These are phyloP conservation scores for Spialia ferax DNA, from an alignment of 2,888 invertebrate species.

Conservation along the genomic window DNA sequence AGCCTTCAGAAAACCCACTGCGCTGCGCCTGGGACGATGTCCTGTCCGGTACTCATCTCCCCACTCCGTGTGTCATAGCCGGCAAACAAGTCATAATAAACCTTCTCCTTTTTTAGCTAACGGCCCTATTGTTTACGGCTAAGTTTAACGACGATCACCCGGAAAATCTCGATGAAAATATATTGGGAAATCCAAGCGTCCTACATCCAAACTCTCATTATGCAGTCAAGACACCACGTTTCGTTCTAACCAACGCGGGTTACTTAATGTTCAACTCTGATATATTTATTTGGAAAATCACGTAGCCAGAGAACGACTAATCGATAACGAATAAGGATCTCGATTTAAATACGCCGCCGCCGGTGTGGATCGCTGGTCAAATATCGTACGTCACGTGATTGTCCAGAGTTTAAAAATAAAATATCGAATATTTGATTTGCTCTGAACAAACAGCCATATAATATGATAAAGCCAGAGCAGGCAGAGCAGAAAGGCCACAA, in stretches of 20 bases:
- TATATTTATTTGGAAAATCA: slow-evolving; percentile 13
- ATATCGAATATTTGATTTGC: not conserved
- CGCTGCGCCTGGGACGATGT: slow-evolving; percentile 68
- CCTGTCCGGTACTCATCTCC: slow-evolving; percentile 73
- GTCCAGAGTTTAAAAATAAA: slow-evolving; percentile 10
- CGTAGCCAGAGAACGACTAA: not conserved
- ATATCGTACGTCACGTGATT: slow-evolving; percentile 17
- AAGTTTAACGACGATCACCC: slow-evolving; percentile 53
- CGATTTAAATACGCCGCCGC: slow-evolving; percentile 5
- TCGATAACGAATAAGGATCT: slow-evolving; percentile 12
- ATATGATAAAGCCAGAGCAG: not conserved
- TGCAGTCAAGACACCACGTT: slow-evolving; percentile 44
- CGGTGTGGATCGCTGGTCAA: slow-evolving; percentile 7
- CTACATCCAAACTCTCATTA: slow-evolving; percentile 45
- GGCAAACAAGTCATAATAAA: slow-evolving; percentile 48
- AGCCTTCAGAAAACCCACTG: slow-evolving; percentile 87
- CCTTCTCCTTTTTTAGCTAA: slow-evolving; percentile 71
- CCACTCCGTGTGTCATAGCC: slow-evolving; percentile 61
- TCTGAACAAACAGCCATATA: not conserved
- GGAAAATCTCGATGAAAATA: slow-evolving; percentile 59
- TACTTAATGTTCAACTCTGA: slow-evolving; percentile 30
- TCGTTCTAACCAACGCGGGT: slow-evolving; percentile 44
- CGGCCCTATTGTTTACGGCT: slow-evolving; percentile 65
- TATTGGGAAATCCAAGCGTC: slow-evolving; percentile 72
- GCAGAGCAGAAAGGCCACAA: slow-evolving; percentile 1